phyloP scores from a whole-genome alignment of 1,140 invertebrate genomes.

The Choristoneura fumiferana region DNA sequence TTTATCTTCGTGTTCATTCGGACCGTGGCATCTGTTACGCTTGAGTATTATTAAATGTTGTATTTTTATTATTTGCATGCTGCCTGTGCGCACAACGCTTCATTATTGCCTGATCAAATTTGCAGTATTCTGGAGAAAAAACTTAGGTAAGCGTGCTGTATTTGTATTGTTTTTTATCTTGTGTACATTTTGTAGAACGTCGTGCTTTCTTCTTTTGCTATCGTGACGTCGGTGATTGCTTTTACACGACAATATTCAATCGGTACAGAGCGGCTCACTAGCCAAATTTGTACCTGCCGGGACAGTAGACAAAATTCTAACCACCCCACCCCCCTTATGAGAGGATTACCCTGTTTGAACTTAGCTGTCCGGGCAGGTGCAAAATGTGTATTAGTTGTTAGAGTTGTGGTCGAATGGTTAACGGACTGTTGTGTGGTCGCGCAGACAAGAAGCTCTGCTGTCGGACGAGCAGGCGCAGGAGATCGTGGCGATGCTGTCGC shows the following conservation, averaged over 20 bases:
- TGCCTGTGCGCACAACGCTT: conserved; percentile 75
- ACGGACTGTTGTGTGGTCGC: conserved; percentile 18
- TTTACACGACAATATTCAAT: background rate
- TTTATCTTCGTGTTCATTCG: conserved; percentile 11
- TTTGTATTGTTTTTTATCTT: conserved; percentile 31
- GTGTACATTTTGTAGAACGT: conserved; percentile 10
- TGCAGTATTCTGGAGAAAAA: conserved; percentile 88
- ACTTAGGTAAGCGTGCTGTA: conserved; percentile 83
- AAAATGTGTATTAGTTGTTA: too few species aligned
- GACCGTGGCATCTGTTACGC: conserved; percentile 27
- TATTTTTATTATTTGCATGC: conserved; percentile 75
- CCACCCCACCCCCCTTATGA: too few species aligned
- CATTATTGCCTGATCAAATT: conserved; percentile 73
- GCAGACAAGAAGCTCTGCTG: conserved; percentile 86
- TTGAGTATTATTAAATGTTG: conserved; percentile 62
- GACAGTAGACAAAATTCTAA: too few species aligned
- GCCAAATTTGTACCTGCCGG: too few species aligned
- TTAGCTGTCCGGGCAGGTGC: too few species aligned
- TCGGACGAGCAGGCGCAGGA: conserved; percentile 93
- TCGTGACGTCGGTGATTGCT: background rate
- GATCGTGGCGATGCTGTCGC: conserved; percentile 87
- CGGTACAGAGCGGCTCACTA: too few species aligned
- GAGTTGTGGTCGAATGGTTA: too few species aligned
- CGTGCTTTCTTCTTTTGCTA: conserved; percentile 10
- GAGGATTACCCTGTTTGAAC: too few species aligned